Base-by-base conservation (phyloP, 2,113 vertebrate species). In the Oceanites oceanicus region DNA sequence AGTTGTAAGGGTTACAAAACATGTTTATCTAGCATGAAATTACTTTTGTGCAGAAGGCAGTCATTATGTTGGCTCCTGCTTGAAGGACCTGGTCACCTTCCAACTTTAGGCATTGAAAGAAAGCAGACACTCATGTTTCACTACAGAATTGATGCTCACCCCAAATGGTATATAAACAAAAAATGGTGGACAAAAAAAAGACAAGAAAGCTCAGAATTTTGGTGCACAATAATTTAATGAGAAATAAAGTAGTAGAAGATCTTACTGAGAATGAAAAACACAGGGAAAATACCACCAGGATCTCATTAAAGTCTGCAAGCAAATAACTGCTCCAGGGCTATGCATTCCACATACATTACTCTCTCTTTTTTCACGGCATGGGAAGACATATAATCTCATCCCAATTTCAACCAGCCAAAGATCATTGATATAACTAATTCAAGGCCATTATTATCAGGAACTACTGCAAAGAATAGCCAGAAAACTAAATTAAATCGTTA, bases 141-240 rank as follows among this genome's bases (percentile, higher is more conserved):
- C 49, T 58, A 7, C 9, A 19, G n/a, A 40, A 6, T 5, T 26
- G 61, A 29, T 7, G 15, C 29, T 58, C 67, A 47, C 9, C 11
- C 38, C 16, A 11, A 45, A 32, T 1, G 14, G 20, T 20, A 25
- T 18, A 25, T 42, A 42, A 76, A 30, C 21, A 70, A 38, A 40
- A n/a, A 56, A 53, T 6, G 2, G 13, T 2, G 8, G 15, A 11
- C 8, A 32, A 40, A 58, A 74, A 77, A 52, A 61, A 25, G 22
- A n/a, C 50, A 52, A 18, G 15, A 6, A 84, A 77, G 8, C 30
- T 66, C 30, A 3, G 45, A 27, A 34, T 78, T 81, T 62, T 74
- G 66, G 88, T 96, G 96, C 78, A 26, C 9, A 18, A 13, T 0
- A 7, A 16, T 96, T 96, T 96, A 96, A 88, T 95, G 74, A 74